Evolutionary conservation across 1,140 invertebrate species (phyloP).

Genomic region (Drosophila sproati): DNA sequence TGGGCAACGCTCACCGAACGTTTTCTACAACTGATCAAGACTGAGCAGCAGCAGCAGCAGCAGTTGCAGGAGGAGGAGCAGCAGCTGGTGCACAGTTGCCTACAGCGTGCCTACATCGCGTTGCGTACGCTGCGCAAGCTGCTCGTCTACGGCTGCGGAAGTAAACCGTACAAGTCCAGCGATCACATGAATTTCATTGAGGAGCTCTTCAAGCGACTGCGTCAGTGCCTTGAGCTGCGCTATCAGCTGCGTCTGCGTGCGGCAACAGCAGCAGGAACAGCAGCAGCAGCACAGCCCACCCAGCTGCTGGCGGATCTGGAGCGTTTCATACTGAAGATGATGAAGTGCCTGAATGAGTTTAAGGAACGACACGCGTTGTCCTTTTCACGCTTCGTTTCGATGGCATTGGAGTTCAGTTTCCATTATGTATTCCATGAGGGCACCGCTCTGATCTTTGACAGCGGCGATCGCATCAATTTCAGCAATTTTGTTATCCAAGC

Average conservation of each 20-base stretch:
- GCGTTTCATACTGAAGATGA: constrained; percentile 92
- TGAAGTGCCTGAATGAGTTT: constrained; percentile 91
- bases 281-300: too few relatives aligned
- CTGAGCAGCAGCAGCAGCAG: constrained; percentile 85
- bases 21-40: constrained; percentile 88
- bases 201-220: constrained; percentile 91
- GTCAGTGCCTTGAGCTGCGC: constrained; percentile 90
- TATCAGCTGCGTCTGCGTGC: constrained; percentile 65
- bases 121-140: constrained; percentile 93
- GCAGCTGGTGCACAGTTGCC: constrained; percentile 86
- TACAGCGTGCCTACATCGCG: constrained; percentile 92
- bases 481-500: constrained; percentile 70
- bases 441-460: constrained; percentile 85
- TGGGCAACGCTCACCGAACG: constrained; percentile 90
- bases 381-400: constrained; percentile 91
- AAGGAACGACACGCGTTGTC: constrained; percentile 91
- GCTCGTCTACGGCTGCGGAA: constrained; percentile 91
- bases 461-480: constrained; percentile 90
- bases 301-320: constrained; percentile 88
- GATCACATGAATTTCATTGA: constrained; percentile 92
- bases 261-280: neutral
- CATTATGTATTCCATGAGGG: constrained; percentile 94
- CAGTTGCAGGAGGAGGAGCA: constrained; percentile 85
- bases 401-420: constrained; percentile 92
- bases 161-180: constrained; percentile 89